Conservation (phyloP, 2,888 invertebrate species). For the Thereva nobilitata region DNA sequence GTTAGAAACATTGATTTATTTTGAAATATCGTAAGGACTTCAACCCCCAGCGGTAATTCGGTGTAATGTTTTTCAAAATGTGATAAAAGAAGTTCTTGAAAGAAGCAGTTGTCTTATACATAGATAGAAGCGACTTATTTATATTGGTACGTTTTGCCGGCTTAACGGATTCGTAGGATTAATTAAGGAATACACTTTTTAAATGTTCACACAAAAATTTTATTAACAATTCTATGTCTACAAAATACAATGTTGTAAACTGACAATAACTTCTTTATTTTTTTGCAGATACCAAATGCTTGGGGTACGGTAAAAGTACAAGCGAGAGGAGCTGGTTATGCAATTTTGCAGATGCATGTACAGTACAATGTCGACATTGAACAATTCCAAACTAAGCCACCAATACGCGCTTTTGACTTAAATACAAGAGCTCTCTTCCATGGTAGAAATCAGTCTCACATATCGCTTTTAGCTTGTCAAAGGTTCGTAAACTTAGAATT, state of each 20-base stretch:
- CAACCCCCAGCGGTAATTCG: too few relatives aligned
- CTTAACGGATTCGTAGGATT: too few relatives aligned
- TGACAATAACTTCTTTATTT: constrained; percentile 5
- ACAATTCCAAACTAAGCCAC: constrained; percentile 83
- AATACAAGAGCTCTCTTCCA: constrained; percentile 74
- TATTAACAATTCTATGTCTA: not conserved
- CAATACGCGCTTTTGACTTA: constrained; percentile 78
- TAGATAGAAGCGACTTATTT: too few relatives aligned
- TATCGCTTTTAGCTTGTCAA: constrained; percentile 84
- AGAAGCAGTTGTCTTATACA: too few relatives aligned
- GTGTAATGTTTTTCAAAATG: too few relatives aligned
- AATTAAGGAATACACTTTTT: too few relatives aligned
- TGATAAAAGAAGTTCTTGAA: too few relatives aligned
- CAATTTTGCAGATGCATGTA: constrained; percentile 89
- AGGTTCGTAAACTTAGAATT: constrained; percentile 62
- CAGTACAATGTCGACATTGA: constrained; percentile 88
- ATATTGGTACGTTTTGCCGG: too few relatives aligned
- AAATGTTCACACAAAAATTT: not conserved
- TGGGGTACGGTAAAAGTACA: constrained; percentile 94
- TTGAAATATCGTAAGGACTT: too few relatives aligned
- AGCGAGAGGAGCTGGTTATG: constrained; percentile 92
- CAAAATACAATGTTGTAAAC: not conserved
- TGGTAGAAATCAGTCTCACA: constrained; percentile 93
- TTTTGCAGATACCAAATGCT: constrained; percentile 79
- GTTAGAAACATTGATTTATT: too few relatives aligned